Base-by-base conservation (phyloP, 2,797 vertebrate species). In the Bryconaethiops microstoma region DNA sequence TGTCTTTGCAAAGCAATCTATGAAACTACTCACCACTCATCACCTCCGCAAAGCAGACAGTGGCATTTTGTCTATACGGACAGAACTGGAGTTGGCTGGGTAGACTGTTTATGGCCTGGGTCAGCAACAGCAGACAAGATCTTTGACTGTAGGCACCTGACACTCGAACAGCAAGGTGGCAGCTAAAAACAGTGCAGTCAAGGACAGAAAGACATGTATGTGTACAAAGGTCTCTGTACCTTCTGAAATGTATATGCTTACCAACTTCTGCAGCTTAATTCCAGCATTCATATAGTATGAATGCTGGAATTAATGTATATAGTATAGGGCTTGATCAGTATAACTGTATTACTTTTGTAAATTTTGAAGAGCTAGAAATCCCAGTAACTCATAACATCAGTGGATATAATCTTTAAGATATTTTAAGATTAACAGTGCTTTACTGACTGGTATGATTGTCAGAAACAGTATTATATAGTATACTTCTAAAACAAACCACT, bases 21-120 rank as follows among this genome's bases (percentile, higher is more conserved):
- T 25, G 8, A 86, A 89, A 90, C 90, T 81, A 89, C 91, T 87
- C 89, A 89, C 93, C 92, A 90, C 77, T 92, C 87, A 63, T 81
- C 88, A 88, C 89, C 86, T 90, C 85, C 83, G 80, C 74, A 79
- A 90, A 77, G 68, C 78, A 83, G 82, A 83, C 87, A 82, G 83
- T 84, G 85, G 14, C 4, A 39, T 74, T 86, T 88, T 84, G 78
- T 91, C 88, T 88, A 80, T 39, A 39, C 77, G 78, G 79, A 88
- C 87, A 86, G 86, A 79, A 78, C 69, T 84, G 87, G 79, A 64
- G 76, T 82, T 92, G 83, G 63, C 84, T 82, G 77, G 84, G 82
- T 7, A 86, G 59, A 52, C 83, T 90, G 86, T 93, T 92, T 89
- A 89, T 88, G 87, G 87, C 42, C 88, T 76, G 64, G 69, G 63